Percentiles rank a stretch among this genome's conserved stretches.
Evolutionary conservation across 1,140 invertebrate species (phyloP).

Genomic region (Thereuonema tuberculata): DNA sequence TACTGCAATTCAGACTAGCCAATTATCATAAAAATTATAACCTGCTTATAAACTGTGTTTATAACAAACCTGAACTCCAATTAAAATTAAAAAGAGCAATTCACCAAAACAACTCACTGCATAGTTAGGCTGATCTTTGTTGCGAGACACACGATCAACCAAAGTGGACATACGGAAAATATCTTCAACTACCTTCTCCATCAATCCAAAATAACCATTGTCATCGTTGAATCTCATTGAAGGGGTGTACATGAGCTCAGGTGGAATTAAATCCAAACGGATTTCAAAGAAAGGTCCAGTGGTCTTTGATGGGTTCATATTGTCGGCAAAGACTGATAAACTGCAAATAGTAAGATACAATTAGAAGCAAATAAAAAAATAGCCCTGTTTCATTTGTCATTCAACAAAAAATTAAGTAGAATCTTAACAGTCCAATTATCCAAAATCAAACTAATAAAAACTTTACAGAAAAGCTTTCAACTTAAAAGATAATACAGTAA

Average conservation of each 20-base stretch:
- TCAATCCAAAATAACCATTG: slow-evolving; percentile 54
- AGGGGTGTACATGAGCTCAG: slow-evolving; percentile 52
- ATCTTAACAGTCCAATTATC: no score
- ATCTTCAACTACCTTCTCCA: slow-evolving; percentile 60
- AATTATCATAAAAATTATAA: no score
- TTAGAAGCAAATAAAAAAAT: slow-evolving; percentile 10
- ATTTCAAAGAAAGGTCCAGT: slow-evolving; percentile 70
- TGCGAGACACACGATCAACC: slow-evolving; percentile 42
- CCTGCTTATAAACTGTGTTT: no score
- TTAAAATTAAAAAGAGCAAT: no score
- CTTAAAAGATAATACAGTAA: no score
- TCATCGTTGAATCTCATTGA: slow-evolving; percentile 59
- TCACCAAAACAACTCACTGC: no score
- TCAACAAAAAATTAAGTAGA: no score
- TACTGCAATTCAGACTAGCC: no score
- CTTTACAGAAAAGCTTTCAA: no score
- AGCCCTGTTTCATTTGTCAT: no score
- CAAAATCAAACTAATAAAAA: no score
- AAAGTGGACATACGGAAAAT: slow-evolving; percentile 67
- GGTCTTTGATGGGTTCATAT: slow-evolving; percentile 66
- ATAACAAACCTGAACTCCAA: no score
- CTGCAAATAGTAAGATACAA: slow-evolving; percentile 38
- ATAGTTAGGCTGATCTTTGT: neutral
- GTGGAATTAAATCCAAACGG: slow-evolving; percentile 62
- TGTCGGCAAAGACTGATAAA: slow-evolving; percentile 73